A percentile compares a stretch with the other conserved stretches of the same genome.
Conservation (phyloP, 2,888 invertebrate genomes). For the Leucophora obtusa region DNA sequence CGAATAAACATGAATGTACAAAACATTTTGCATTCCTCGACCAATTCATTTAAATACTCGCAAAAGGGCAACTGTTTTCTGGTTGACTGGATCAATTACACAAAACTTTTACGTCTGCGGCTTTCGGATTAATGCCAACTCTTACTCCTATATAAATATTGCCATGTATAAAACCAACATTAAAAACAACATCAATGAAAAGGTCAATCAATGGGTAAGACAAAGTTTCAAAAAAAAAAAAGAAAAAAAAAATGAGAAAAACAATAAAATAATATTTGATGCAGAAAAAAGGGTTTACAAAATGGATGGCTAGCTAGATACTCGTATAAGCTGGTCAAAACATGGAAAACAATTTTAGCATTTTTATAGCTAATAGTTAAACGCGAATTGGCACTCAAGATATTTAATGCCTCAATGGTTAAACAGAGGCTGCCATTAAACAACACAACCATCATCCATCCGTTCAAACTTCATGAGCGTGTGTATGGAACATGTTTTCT, state of each 20-base stretch:
- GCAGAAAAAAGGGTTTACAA: conserved; percentile 42
- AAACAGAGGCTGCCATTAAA: conserved; percentile 19
- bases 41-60: conserved; percentile 12
- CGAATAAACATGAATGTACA: conserved; percentile 21
- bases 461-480: conserved; percentile 5
- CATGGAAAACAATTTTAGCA: conserved; percentile 46
- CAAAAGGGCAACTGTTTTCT: conserved; percentile 62
- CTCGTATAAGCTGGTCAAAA: conserved; percentile 50
- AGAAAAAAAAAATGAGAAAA: conserved; percentile 34
- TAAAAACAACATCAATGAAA: conserved; percentile 38
- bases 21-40: neutral
- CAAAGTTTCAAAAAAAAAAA: conserved; percentile 42
- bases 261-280: conserved; percentile 46
- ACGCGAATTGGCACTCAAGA: conserved; percentile 75
- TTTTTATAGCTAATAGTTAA: conserved; percentile 33
- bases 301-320: conserved; percentile 5
- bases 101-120: conserved; percentile 65
- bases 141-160: conserved; percentile 35
- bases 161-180: conserved; percentile 40
- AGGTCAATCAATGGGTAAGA: conserved; percentile 58
- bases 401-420: conserved; percentile 72
- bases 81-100: conserved; percentile 64
- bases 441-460: neutral
- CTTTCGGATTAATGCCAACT: conserved; percentile 63
- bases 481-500: conserved; percentile 36